phyloP scores from a whole-genome alignment of 2,113 vertebrate species.

The Herpailurus yagouaroundi region DNA sequence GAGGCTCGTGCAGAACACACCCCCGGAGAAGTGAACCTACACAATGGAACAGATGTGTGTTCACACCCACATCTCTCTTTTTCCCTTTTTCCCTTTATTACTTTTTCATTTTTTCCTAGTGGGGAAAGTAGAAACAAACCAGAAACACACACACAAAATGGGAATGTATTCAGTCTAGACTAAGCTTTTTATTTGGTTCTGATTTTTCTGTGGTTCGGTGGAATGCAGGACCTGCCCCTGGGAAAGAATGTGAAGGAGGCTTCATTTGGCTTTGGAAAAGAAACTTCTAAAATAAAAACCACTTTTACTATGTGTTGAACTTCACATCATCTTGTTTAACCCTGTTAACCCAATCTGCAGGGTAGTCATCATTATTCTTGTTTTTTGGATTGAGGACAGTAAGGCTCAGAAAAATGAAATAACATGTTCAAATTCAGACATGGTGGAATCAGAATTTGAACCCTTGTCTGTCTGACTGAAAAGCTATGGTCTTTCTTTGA shows the following conservation, averaged over 20 bases:
- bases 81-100: background rate
- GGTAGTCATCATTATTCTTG: background rate
- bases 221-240: background rate
- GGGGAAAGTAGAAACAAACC: background rate
- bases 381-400: background rate
- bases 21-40: background rate
- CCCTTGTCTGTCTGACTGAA: background rate
- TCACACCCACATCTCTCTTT: background rate
- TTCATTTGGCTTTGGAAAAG: background rate
- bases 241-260: background rate
- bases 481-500: background rate
- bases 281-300: background rate
- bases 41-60: rapidly evolving
- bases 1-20: background rate
- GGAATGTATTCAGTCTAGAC: background rate
- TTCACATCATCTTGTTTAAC: background rate
- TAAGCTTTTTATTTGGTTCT: background rate
- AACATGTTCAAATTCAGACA: background rate
- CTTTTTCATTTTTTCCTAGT: background rate
- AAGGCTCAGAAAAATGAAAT: background rate
- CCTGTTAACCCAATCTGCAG: background rate
- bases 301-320: background rate
- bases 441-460: background rate
- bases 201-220: background rate
- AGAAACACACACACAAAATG: background rate